phyloP scores from a whole-genome alignment of 2,888 invertebrate species.

The Lepidochrysops patricia region DNA sequence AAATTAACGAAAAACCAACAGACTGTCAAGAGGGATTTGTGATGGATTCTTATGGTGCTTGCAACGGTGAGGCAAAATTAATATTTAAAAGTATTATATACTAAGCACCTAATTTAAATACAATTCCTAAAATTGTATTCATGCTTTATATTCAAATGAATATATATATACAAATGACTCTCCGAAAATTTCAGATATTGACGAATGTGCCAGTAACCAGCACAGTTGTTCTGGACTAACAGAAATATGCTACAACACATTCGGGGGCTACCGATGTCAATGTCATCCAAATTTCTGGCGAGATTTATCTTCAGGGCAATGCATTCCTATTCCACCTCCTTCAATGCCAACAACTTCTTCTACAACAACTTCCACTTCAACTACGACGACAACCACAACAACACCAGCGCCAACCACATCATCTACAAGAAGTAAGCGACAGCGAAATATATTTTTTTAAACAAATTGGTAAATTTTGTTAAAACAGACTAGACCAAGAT shows the following conservation, averaged over 20 bases:
- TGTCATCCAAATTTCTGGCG: constrained; percentile 86
- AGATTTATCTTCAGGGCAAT: constrained; percentile 66
- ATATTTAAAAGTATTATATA: background rate
- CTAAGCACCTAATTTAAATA: background rate
- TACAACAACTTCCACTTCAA: constrained; percentile 20
- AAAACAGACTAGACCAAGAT: too few species aligned
- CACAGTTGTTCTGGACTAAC: constrained; percentile 73
- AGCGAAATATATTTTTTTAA: background rate
- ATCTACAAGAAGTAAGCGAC: constrained; percentile 17
- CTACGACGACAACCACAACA: constrained; percentile 34
- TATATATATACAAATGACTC: constrained; percentile 8
- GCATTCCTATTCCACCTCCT: constrained; percentile 28
- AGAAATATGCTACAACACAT: constrained; percentile 86
- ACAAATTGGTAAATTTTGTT: constrained; percentile 1
- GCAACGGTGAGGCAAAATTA: constrained; percentile 61
- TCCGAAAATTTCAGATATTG: constrained; percentile 76
- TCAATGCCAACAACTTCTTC: constrained; percentile 16
- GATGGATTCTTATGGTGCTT: constrained; percentile 69
- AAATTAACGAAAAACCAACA: constrained; percentile 34
- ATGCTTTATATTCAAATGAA: too few species aligned
- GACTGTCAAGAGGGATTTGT: constrained; percentile 70
- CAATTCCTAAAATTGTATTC: too few species aligned
- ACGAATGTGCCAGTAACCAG: constrained; percentile 80
- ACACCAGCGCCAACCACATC: constrained; percentile 27
- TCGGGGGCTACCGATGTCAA: constrained; percentile 88